Conservation (phyloP, 2,797 vertebrate species). For the Chelidonichthys spinosus region DNA sequence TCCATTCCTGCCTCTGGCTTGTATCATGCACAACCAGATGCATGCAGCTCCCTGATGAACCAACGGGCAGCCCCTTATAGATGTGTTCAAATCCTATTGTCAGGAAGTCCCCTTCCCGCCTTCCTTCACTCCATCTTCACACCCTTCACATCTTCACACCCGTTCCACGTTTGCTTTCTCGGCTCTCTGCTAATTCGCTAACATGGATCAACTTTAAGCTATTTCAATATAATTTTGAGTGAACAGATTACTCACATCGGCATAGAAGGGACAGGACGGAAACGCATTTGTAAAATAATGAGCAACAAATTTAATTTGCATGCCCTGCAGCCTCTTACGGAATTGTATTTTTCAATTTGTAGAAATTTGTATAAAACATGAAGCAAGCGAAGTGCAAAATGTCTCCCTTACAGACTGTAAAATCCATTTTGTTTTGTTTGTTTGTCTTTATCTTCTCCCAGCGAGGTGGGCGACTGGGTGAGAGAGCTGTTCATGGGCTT, state of each 20-base stretch:
- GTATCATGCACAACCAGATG: conserved; percentile 13
- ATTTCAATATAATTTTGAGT: conserved; percentile 18
- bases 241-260: background rate
- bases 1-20: conserved; percentile 17
- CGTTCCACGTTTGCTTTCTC: background rate
- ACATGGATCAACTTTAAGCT: conserved; percentile 25
- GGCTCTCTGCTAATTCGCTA: conserved; percentile 3
- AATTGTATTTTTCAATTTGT: conserved; percentile 58
- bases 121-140: background rate
- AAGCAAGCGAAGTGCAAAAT: conserved; percentile 46
- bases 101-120: conserved; percentile 5
- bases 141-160: conserved; percentile 23
- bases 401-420: conserved; percentile 43
- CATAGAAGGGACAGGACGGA: background rate
- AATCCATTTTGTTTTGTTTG: conserved; percentile 41
- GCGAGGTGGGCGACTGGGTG: conserved; percentile 55
- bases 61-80: conserved; percentile 33
- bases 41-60: conserved; percentile 37
- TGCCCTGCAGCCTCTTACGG: conserved; percentile 17
- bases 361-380: conserved; percentile 12
- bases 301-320: conserved; percentile 50
- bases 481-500: conserved; percentile 37
- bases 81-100: conserved; percentile 24
- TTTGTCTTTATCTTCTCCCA: conserved; percentile 15
- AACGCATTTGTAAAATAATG: conserved; percentile 39